A percentile compares a stretch with the other conserved stretches of the same genome.
Conservation (phyloP, 2,113 vertebrate species). For the Atractosteus spatula region DNA sequence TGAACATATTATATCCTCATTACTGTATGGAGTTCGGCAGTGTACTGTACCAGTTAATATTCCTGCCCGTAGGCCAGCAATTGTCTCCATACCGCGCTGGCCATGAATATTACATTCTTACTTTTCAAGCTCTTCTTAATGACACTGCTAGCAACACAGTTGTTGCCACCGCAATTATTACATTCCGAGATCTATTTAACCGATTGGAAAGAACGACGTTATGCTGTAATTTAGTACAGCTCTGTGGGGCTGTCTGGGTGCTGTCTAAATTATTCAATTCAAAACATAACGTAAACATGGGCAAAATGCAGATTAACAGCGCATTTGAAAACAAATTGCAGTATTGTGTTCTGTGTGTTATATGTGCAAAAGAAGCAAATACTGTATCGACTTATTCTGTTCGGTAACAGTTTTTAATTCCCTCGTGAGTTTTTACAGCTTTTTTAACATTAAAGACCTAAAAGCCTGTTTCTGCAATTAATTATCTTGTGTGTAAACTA, state of each 20-base stretch:
- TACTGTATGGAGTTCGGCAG: slow-evolving; percentile 62
- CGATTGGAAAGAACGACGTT: slow-evolving; percentile 67
- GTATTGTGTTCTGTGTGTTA: slow-evolving; percentile 64
- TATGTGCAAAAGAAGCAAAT: slow-evolving; percentile 49
- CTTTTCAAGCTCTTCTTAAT: slow-evolving; percentile 70
- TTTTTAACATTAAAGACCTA: no score
- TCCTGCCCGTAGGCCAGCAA: slow-evolving; percentile 68
- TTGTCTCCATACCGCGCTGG: slow-evolving; percentile 68
- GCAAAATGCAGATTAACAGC: slow-evolving; percentile 68
- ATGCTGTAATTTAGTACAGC: slow-evolving; percentile 54
- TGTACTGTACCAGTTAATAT: slow-evolving; percentile 67
- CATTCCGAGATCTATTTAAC: slow-evolving; percentile 70
- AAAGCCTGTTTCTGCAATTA: no score
- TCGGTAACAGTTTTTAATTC: slow-evolving; percentile 4
- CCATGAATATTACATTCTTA: slow-evolving; percentile 72
- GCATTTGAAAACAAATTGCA: slow-evolving; percentile 68
- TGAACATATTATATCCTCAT: slow-evolving; percentile 78
- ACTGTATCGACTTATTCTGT: slow-evolving; percentile 71
- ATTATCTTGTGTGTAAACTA: no score
- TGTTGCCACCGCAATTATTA: slow-evolving; percentile 71
- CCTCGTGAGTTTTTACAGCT: no score
- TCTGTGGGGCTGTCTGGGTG: slow-evolving; percentile 69
- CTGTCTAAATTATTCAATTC: slow-evolving; percentile 53
- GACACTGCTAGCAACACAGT: slow-evolving; percentile 59
- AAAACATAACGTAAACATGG: slow-evolving; percentile 49